Conservation (phyloP, 2,797 vertebrate genomes). For the Typhlichthys subterraneus region DNA sequence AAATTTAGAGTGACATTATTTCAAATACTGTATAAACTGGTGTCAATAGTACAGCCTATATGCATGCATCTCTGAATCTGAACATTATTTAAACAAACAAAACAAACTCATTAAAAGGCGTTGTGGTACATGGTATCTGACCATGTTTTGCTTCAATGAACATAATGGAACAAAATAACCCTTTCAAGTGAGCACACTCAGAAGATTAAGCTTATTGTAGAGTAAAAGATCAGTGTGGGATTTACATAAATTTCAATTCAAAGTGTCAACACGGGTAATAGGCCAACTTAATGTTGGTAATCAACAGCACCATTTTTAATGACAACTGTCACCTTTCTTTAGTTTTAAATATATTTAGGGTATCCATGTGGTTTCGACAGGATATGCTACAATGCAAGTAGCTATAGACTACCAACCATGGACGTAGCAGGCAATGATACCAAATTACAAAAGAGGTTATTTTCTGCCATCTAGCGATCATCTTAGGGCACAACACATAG, state of each 20-base stretch:
- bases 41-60: neutral
- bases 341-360: no score
- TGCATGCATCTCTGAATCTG: slow-evolving; percentile 37
- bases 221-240: slow-evolving; percentile 21
- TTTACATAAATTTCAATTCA: slow-evolving; percentile 57
- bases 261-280: slow-evolving; percentile 13
- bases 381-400: no score
- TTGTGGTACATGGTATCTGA: slow-evolving; percentile 39
- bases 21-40: neutral
- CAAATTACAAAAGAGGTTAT: slow-evolving; percentile 16
- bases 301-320: no score
- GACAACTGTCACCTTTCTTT: no score
- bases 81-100: slow-evolving; percentile 40
- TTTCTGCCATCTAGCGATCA: slow-evolving; percentile 59
- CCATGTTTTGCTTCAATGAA: slow-evolving; percentile 56
- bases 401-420: no score
- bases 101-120: slow-evolving; percentile 55
- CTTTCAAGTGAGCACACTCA: slow-evolving; percentile 45
- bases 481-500: neutral
- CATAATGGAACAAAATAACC: slow-evolving; percentile 46
- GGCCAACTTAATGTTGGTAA: no score
- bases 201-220: slow-evolving; percentile 44
- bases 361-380: no score
- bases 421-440: no score
- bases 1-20: neutral